Percentiles rank a stretch among this genome's conserved stretches.
Conservation (phyloP, 2,113 vertebrate species). For the Pedionomus torquatus region DNA sequence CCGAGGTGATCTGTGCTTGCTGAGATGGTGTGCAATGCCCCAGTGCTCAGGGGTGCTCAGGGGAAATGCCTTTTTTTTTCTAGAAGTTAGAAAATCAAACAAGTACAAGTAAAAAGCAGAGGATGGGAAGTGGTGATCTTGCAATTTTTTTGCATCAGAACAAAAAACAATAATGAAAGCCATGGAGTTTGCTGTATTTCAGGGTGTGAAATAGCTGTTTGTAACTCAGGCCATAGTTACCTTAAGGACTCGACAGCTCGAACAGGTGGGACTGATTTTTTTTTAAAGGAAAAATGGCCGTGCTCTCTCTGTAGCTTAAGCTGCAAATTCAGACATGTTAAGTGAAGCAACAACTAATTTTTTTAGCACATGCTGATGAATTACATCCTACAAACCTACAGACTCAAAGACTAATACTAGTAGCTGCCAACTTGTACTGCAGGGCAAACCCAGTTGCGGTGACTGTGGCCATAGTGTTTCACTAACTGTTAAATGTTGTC, state of each 20-base stretch:
- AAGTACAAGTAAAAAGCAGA: not conserved
- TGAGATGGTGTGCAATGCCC: fast-evolving
- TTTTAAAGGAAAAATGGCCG: not conserved
- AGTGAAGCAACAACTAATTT: not conserved
- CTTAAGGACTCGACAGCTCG: not conserved
- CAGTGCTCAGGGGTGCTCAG: too few species aligned
- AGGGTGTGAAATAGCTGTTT: not conserved
- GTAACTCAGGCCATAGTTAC: not conserved
- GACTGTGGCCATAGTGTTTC: not conserved
- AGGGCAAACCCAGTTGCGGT: not conserved
- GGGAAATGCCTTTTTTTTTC: not conserved
- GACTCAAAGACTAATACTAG: not conserved
- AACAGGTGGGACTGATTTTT: not conserved
- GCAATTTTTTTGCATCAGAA: not conserved
- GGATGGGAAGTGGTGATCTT: not conserved
- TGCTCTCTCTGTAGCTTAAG: not conserved
- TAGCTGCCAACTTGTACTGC: not conserved
- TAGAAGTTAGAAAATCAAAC: not conserved
- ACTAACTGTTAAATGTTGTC: not conserved
- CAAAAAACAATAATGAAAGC: not conserved
- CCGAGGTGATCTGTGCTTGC: not conserved
- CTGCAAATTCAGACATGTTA: not conserved
- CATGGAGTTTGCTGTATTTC: not conserved
- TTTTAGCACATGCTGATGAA: not conserved
- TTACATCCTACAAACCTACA: not conserved